phyloP scores from a whole-genome alignment of 2,888 invertebrate species.

The Himalopsyche japonica region DNA sequence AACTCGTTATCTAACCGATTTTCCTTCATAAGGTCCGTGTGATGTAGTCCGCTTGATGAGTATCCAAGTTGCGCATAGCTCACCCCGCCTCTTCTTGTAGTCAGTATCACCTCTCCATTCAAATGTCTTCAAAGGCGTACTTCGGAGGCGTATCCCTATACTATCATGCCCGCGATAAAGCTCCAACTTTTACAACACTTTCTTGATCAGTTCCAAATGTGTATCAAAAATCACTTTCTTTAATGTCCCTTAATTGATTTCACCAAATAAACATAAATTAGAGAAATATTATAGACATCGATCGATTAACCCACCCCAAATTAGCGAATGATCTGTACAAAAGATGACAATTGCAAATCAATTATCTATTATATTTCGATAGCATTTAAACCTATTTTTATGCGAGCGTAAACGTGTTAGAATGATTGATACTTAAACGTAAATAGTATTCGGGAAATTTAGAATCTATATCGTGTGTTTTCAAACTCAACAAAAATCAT shows the following conservation, averaged over 20 bases:
- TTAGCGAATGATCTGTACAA: no score
- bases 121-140: slow-evolving; percentile 6
- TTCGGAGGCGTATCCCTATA: not conserved
- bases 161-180: not conserved
- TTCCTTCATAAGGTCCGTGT: not conserved
- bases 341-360: no score
- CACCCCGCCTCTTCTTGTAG: not conserved
- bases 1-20: not conserved
- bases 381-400: no score
- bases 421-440: no score
- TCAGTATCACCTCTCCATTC: slow-evolving; percentile 22
- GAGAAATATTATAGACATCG: no score
- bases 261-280: not conserved
- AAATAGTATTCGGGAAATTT: no score
- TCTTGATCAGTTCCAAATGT: not conserved
- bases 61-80: not conserved
- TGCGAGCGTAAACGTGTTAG: no score
- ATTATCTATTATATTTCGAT: no score
- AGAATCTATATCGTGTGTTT: no score
- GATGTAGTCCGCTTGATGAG: not conserved
- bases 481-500: no score
- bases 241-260: not conserved
- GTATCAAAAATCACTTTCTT: not conserved
- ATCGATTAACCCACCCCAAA: no score
- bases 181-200: not conserved